phyloP scores from a whole-genome alignment of 2,888 invertebrate species.

The Amphipoea lucens region DNA sequence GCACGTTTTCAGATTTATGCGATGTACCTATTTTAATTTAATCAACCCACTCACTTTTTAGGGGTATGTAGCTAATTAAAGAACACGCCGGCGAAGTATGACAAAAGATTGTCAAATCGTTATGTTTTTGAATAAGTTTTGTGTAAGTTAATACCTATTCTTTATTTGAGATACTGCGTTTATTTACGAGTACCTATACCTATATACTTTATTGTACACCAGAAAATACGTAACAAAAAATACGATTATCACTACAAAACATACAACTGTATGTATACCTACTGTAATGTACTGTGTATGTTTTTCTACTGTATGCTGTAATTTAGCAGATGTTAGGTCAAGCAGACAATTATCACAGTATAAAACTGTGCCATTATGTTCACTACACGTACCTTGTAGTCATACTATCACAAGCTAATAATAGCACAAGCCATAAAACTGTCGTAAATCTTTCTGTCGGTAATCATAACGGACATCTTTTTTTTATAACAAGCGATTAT shows the following conservation, averaged over 20 bases:
- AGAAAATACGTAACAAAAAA: too few species aligned
- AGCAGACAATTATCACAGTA: neutral
- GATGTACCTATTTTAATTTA: conserved; percentile 21
- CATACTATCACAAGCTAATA: neutral
- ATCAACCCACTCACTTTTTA: conserved; percentile 10
- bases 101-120: neutral
- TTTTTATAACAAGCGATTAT: neutral
- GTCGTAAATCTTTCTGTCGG: neutral
- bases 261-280: too few species aligned
- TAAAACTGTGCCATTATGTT: neutral
- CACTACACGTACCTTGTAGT: neutral
- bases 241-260: too few species aligned
- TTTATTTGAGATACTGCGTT: neutral
- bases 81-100: neutral
- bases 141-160: neutral
- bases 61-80: neutral
- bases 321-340: neutral
- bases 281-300: too few species aligned
- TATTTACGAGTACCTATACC: too few species aligned
- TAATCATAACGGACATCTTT: neutral
- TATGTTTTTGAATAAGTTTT: neutral
- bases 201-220: too few species aligned
- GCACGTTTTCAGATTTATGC: conserved; percentile 16
- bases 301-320: neutral
- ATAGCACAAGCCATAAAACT: neutral